Base-by-base conservation (phyloP, 1,140 invertebrate species). In the Trigoniulus corallinus region DNA sequence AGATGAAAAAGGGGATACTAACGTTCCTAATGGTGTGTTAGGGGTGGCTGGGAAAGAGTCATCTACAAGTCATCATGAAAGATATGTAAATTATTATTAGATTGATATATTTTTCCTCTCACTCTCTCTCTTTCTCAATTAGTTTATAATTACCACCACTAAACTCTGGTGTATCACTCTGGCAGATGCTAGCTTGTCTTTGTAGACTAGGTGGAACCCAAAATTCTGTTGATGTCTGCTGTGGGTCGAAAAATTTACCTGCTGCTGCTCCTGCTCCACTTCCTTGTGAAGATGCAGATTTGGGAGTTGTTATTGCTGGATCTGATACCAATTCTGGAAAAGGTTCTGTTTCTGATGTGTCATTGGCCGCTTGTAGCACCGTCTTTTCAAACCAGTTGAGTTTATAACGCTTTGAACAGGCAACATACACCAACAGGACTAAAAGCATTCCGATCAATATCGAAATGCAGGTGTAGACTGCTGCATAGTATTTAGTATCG, bases 371-470 rank as follows among this genome's bases (percentile, higher is more conserved):
- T 54, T 48, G 54, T 48, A 53, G 54, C 24, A 62, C 37, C 10
- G 53, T 50, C n/a, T 51, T 47, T 29, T 62, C 58, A 37, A 54
- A 62, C 60, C 60, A 62, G 50, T 61, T 62, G 41, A 62, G 53
- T 20, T 56, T 51, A 39, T 57, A 59, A 15, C 56, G 52, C 27
- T 58, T 57, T 18, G 55, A 57, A 50, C 60, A 61, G 47, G 49
- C 49, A 1, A 61, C 43, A 42, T 58, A 61, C 15, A 59, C 15
- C 12, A 58, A 40, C 10, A 53, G 37, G 1, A 55, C 47, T 2
- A 57, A 12, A 4, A 58, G 52, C 23, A 57, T 24, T 1, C 55
- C 25, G 12, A 59, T 46, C 7, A 54, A 42, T 4, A 55, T 37
- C 2, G 58, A 54, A 21, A 60, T 52, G 46, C 24, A 27, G 4